Base-by-base conservation (phyloP, 2,888 invertebrate species). In the Nomada hirtipes region DNA sequence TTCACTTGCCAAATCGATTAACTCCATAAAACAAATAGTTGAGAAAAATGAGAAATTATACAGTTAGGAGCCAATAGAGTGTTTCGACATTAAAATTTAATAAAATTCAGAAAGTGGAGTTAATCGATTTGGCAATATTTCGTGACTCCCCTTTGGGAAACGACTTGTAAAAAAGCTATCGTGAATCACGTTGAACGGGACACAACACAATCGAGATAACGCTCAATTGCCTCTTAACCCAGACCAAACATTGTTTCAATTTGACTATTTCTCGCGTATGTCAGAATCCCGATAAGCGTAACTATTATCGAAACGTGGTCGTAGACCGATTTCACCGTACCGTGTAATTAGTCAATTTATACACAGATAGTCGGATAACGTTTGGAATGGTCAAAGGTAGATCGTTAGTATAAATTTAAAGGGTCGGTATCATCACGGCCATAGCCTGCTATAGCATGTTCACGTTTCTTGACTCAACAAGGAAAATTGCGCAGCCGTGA, bases 401-500 rank as follows among this genome's bases (percentile, higher is more conserved):
- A 50, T 36, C 29, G 36, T 15, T 36, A 50, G 13, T 42, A 59
- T 36, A 36, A 68, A 42, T 60, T 50, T 53, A 20, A 23, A 15
- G 26, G 15, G 20, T 55, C 13, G 53, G n/a, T 47, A 15, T 63
- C 57, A 29, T 80, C 67, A 68, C 26, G 61, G 29, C 47, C 63
- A 57, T 79, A 63, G 47, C 44, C 26, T 57, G 29, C 47, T 59
- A 57, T 79, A 63, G 47, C 44, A 71, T 74, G 68, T 61, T 61
- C 71, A 44, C 47, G 53, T 76, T 77, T 67, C 76, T 69, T 77
- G 77, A 77, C 65, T 81, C 67, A 68, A 44, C 50, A 71, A 47
- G 50, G 78, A 87, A 85, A 86, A 85, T 87, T 89, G 82, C 88
- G 85, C 84, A 83, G 84, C 55, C 88, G 76, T 67, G 63, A 47